Evolutionary conservation across 30 jellyfish, hydroid and myxozoan genomes (phyloP), one percentile per base, ranked within the genome.

Genomic region (Cassiopea xamachana): DNA sequence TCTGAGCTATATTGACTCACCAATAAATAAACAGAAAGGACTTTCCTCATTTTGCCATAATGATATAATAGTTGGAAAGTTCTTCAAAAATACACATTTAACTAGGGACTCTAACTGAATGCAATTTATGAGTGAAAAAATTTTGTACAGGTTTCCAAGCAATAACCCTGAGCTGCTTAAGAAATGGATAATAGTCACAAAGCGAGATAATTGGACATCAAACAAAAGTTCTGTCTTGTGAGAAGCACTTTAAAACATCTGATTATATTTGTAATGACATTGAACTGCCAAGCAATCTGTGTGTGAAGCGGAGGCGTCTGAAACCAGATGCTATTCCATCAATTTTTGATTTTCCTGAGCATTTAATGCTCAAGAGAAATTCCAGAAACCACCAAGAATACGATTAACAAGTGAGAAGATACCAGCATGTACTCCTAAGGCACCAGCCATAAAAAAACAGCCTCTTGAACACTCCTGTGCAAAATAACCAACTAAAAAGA

Each of bases 321-420:
- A 15, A 59, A 76, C 48, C 85, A 43, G 87, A 79, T 79, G 87
- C 87, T 15, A 73, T 79, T 27, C 87, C 87, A 13, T 79, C 77
- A 60, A 73, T 79, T 79, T 55, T 79, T 51, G 55, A 79, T 27
- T 79, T 79, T 61, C 87, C 87, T 15, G 77, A 79, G 46, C 87
- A 79, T 62, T 79, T 79, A 58, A 12, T 49, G 76, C 27, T 70
- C 2, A 47, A 76, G 70, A 39, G 27, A 13, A 15, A 19, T 27
- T 43, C 46, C 47, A 76, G 85, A 76, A 76, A 76, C 44, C 85
- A 47, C 85, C 85, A 76, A 59, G 45, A 8, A 59, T 18, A 60
- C 47, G 85, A 76, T 5, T 48, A 13, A 48, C 85, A 58, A 76
- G 16, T 59, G 39, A 18, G 10, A 6, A 58, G 50, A 76, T 27